Evolutionary conservation across 2,888 invertebrate genomes (phyloP).

Genomic region (Andrena bucephala): DNA sequence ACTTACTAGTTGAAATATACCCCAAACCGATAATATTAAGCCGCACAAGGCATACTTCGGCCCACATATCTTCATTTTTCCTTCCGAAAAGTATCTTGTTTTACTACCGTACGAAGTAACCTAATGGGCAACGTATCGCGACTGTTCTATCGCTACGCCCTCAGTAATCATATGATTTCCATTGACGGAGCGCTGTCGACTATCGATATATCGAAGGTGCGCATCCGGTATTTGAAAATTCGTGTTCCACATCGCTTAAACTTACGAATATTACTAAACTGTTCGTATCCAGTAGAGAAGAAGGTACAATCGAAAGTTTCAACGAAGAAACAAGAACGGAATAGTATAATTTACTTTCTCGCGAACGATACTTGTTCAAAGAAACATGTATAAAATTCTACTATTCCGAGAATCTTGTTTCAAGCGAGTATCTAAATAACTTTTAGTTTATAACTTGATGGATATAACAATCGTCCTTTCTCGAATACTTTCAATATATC

Average conservation of each 20-base stretch:
- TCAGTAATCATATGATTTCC: slow-evolving; percentile 64
- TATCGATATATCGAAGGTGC: slow-evolving; percentile 58
- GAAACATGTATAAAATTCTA: background rate
- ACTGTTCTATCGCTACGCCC: slow-evolving; percentile 59
- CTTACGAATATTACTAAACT: background rate
- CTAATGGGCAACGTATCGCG: slow-evolving; percentile 32
- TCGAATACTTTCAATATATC: background rate
- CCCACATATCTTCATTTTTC: slow-evolving; percentile 92
- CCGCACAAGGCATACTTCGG: slow-evolving; percentile 97
- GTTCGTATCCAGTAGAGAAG: background rate
- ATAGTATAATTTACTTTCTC: background rate
- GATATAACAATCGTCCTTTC: background rate
- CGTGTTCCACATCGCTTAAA: background rate
- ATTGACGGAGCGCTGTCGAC: slow-evolving; percentile 12
- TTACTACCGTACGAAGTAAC: slow-evolving; percentile 41
- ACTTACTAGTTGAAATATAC: slow-evolving; percentile 96
- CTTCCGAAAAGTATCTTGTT: slow-evolving; percentile 7
- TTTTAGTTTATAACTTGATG: background rate
- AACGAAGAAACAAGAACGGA: background rate
- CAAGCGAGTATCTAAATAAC: background rate
- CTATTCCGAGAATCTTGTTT: background rate
- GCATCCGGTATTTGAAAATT: slow-evolving; percentile 54
- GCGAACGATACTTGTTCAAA: background rate
- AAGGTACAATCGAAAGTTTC: background rate
- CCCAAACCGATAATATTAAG: slow-evolving; percentile 96